Evolutionary conservation across 1,140 invertebrate genomes (phyloP), one percentile per base, ranked within the genome.

Genomic region (Euglossa dilemma): DNA sequence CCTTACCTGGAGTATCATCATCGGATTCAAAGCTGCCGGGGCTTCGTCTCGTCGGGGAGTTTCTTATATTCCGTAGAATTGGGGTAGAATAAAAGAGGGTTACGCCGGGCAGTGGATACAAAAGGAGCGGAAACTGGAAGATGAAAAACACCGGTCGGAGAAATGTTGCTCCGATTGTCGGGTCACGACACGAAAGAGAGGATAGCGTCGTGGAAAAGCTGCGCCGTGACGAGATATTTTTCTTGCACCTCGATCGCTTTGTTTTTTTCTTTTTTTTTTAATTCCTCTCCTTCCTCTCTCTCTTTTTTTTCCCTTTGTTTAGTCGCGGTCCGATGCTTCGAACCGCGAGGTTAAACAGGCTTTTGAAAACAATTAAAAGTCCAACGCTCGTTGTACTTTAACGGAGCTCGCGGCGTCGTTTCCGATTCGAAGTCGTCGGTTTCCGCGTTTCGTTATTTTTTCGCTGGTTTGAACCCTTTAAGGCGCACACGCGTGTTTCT

Each of bases 41-140:
- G 45, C 9, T 52, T 74, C 50, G 66, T 72, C 54, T 47, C 50
- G 36, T 57, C 36, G 57, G 57, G 23, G 69, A 59, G 52, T 54
- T 77, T 70, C 81, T 83, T 71, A 56, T 71, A 83, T 64, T 71
- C 75, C 47, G 54, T 45, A 47, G 85, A 80, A 87, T 87, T 84
- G 85, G 52, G 54, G 69, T 83, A 86, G 80, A 79, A 87, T 45
- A 63, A 56, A 84, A 83, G 73, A 75, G 66, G 36, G 64, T 81
- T 78, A 28, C n/a, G 36, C n/a, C 23, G 63, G 47, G 63, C 59
- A n/a, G 45, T 11, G 64, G 50, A 67, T 78, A 78, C 75, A 83
- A 83, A 81, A 25, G 66, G 56, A 12, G 28, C 79, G 75, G 81
- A 8, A 75, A 81, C 43, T 66, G 80, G 23, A 82, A 82, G 80